phyloP scores from a whole-genome alignment of 2,797 vertebrate genomes.

The Thalassophryne amazonica region DNA sequence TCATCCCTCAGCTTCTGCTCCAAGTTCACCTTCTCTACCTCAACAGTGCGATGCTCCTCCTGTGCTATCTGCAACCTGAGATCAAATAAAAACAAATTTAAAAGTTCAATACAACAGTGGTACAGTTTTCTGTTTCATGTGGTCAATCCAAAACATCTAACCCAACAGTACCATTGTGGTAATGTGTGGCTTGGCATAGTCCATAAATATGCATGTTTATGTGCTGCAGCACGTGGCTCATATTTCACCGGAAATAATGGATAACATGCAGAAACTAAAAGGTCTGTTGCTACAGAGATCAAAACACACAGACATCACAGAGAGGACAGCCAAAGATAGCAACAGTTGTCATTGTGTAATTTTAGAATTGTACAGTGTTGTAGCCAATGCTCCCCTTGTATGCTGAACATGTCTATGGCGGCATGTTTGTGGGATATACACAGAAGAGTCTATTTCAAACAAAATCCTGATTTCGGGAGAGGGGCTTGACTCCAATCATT shows the following conservation, averaged over 20 bases:
- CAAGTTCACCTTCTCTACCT: slow-evolving; percentile 96
- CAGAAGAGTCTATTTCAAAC: slow-evolving; percentile 19
- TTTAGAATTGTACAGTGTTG: slow-evolving; percentile 55
- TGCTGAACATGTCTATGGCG: slow-evolving; percentile 13
- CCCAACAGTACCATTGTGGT: background rate
- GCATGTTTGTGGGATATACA: slow-evolving; percentile 42
- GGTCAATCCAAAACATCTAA: background rate
- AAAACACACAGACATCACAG: slow-evolving; percentile 55
- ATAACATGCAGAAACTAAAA: slow-evolving; percentile 32
- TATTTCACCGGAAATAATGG: slow-evolving; percentile 59
- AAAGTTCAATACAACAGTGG: no score
- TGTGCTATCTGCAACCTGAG: slow-evolving; percentile 94
- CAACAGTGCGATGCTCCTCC: slow-evolving; percentile 94
- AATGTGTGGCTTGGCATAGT: slow-evolving; percentile 3
- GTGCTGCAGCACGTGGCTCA: slow-evolving; percentile 11
- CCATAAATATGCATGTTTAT: slow-evolving; percentile 4
- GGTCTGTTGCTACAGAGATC: slow-evolving; percentile 51
- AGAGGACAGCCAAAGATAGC: slow-evolving; percentile 36
- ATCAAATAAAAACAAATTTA: no score
- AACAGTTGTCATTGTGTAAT: slow-evolving; percentile 60
- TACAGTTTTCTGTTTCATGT: background rate
- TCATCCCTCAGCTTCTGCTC: slow-evolving; percentile 97
- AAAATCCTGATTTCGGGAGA: background rate
- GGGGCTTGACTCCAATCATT: background rate
- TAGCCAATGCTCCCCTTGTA: slow-evolving; percentile 8